A percentile compares a stretch with the other conserved stretches of the same genome.
phyloP scores from a whole-genome alignment of 2,113 vertebrate species.

The Gymnarchus niloticus region DNA sequence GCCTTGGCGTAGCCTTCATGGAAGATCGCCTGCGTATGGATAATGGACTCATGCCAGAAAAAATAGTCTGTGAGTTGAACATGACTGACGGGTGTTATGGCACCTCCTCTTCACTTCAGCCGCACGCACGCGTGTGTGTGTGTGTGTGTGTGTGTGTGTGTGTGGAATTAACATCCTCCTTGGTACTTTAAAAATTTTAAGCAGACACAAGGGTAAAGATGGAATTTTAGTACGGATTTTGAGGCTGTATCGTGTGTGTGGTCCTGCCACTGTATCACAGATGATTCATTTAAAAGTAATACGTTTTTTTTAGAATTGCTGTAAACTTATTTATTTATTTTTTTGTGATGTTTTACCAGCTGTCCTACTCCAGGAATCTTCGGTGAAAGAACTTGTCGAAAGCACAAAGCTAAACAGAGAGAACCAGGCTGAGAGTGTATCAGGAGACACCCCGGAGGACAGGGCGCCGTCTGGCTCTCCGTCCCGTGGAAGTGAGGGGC shows the following conservation, averaged over 20 bases:
- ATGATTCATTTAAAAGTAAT: too few species aligned
- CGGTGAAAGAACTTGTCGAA: constrained; percentile 52
- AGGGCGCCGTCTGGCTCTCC: neutral
- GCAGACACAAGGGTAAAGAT: neutral
- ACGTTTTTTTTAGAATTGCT: too few species aligned
- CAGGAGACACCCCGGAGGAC: neutral
- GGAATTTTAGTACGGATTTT: neutral
- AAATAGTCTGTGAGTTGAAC: constrained; percentile 80
- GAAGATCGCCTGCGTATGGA: constrained; percentile 87
- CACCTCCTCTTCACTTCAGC: neutral
- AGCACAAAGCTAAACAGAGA: constrained; percentile 23
- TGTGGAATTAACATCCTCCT: neutral
- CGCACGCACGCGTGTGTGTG: too few species aligned
- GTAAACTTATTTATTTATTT: neutral
- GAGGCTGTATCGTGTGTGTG: neutral
- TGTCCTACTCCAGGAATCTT: constrained; percentile 67
- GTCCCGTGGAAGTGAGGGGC: neutral
- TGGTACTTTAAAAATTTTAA: neutral
- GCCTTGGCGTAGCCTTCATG: constrained; percentile 84
- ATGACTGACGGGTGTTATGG: neutral
- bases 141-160: neutral
- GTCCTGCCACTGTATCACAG: neutral
- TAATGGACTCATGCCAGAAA: constrained; percentile 76
- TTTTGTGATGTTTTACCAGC: constrained; percentile 56
- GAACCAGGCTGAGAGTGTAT: neutral